Evolutionary conservation across 1,140 invertebrate species (phyloP), one percentile per base, ranked within the genome.

Genomic region (Dendrolimus punctatus): DNA sequence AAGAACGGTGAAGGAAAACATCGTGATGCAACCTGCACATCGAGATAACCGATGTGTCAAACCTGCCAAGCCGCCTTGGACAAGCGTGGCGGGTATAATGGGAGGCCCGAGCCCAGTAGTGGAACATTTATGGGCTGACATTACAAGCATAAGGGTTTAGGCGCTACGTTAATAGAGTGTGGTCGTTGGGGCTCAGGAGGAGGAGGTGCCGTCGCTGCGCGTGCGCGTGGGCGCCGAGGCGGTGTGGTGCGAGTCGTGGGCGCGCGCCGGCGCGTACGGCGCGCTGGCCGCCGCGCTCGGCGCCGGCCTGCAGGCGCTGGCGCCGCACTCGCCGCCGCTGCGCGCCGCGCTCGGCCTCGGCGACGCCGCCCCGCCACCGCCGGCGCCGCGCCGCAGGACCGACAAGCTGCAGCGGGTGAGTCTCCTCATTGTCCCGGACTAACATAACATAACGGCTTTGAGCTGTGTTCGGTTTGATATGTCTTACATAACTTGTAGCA

Each of bases 201-300:
- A 76, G 46, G 66, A 66, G 8, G 71, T 76, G 23, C 64, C 71
- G 7, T 45, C 56, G 43, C 48, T 76, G 51, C 53, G 60, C n/a
- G 70, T 85, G 51, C 78, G 76, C 53, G 70, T 85, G 47, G 78
- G 75, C 59, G 47, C 51, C 1, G 82, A 85, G 61, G 51, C 62
- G 5, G 61, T 81, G 43, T 8, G 23, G 23, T 68, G 70, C 53
- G 57, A 57, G 40, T 53, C 65, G 39, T 87, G 84, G 80, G 60
- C 60, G n/a, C 57, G 74, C 38, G 71, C 72, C 53, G 68, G 55
- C 6, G 60, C 68, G n/a, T 85, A 82, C 64, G 50, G 62, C 57
- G 9, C 61, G 65, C 10, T 37, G 42, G 54, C 57, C 7, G 55
- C 62, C 1, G 10, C 71, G 69, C 55, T 48, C 39, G 9, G 71